These are phyloP conservation scores for Girardia tigrina DNA, from an alignment of 2,888 invertebrate genomes.

Conservation along the genomic window DNA sequence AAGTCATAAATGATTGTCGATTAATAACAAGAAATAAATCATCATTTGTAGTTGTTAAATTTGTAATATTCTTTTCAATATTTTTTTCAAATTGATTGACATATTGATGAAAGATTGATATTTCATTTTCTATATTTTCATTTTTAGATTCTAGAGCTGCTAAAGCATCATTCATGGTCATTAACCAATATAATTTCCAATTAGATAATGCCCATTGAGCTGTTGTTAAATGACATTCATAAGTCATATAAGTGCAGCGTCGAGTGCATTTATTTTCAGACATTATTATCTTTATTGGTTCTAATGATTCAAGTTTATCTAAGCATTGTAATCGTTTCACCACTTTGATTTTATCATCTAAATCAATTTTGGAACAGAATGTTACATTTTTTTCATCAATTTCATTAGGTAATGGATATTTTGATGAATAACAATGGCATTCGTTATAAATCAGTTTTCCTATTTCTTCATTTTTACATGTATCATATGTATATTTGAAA, in stretches of 20 bases:
- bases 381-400: neutral
- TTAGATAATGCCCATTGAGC: constrained; percentile 26
- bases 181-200: constrained; percentile 32
- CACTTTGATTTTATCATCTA: neutral
- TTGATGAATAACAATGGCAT: constrained; percentile 33
- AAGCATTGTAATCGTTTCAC: neutral
- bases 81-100: neutral
- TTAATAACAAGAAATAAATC: constrained; percentile 30
- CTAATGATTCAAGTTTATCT: neutral
- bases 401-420: constrained; percentile 12
- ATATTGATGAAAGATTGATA: neutral
- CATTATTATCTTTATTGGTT: neutral
- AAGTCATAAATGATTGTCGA: constrained; percentile 19
- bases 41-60: neutral
- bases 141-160: neutral
- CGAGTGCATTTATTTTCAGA: constrained; percentile 17
- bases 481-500: constrained; percentile 27
- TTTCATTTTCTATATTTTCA: neutral
- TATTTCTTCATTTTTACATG: constrained; percentile 23
- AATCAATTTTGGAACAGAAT: constrained; percentile 8
- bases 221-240: constrained; percentile 26
- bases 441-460: neutral
- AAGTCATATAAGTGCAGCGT: constrained; percentile 27
- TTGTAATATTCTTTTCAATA: neutral
- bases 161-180: constrained; percentile 31